A percentile compares a stretch with the other conserved stretches of the same genome.
Conservation (phyloP, 2,113 vertebrate species). For the Limnothrissa miodon region DNA sequence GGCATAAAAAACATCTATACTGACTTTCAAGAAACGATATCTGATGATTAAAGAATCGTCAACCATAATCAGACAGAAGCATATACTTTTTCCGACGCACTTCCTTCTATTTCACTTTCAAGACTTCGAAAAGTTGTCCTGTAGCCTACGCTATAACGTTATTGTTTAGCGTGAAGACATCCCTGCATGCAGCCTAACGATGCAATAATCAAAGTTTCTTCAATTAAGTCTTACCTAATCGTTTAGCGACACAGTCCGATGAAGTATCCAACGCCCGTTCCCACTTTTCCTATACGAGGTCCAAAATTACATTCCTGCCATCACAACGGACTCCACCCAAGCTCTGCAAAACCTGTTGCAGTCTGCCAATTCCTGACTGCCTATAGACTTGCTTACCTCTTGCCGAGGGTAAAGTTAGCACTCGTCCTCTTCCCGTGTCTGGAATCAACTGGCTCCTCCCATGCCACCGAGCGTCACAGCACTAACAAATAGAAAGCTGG, state of each 20-base stretch:
- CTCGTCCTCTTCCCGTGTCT: conserved; percentile 35
- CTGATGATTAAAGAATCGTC: neutral
- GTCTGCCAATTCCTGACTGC: conserved; percentile 34
- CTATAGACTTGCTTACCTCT: neutral
- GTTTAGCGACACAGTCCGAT: neutral
- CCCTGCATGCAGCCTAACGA: neutral
- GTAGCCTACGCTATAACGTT: too few relatives aligned
- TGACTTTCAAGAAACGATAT: too few relatives aligned
- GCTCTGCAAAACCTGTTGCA: conserved; percentile 45
- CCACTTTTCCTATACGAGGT: neutral
- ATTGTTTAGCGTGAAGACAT: neutral
- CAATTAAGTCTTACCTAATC: conserved; percentile 40
- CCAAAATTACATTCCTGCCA: conserved; percentile 46
- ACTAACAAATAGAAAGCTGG: neutral
- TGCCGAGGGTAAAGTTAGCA: conserved; percentile 22
- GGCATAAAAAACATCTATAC: too few relatives aligned
- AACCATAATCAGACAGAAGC: neutral
- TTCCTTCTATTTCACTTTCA: too few relatives aligned
- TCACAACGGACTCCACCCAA: conserved; percentile 46
- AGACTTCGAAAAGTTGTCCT: too few relatives aligned
- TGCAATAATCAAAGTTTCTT: neutral
- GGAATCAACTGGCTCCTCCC: conserved; percentile 40
- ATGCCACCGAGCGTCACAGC: conserved; percentile 34
- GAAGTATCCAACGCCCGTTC: neutral
- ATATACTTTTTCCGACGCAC: neutral